Conservation (phyloP, 2,797 vertebrate genomes). For the Serranus cabrilla region DNA sequence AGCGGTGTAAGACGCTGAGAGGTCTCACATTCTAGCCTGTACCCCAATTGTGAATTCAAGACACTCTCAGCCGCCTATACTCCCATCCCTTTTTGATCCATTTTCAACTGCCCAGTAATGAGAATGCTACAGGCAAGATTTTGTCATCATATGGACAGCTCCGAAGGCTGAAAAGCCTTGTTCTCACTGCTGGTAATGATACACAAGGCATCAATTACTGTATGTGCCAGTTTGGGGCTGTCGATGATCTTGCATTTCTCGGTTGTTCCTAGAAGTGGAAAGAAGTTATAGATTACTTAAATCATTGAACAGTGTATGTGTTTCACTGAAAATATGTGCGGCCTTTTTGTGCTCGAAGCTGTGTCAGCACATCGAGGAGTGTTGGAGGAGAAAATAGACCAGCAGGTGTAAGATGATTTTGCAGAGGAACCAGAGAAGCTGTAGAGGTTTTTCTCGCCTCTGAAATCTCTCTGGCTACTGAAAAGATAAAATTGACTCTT, state of each 20-base stretch:
- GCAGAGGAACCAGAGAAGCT: conserved; percentile 9
- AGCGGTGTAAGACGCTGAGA: neutral
- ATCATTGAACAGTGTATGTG: conserved; percentile 11
- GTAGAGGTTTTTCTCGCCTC: neutral
- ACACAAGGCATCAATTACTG: conserved; percentile 6
- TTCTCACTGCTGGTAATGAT: conserved; percentile 20
- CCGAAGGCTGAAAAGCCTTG: neutral
- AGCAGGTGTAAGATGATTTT: conserved; percentile 19
- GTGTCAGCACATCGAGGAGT: conserved; percentile 1
- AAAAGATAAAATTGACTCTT: conserved; percentile 7
- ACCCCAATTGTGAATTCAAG: neutral
- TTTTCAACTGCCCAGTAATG: conserved; percentile 19
- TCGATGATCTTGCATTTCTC: neutral
- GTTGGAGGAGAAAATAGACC: conserved; percentile 10
- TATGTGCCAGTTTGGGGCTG: neutral
- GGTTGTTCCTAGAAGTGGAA: conserved; percentile 19
- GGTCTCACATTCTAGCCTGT: neutral
- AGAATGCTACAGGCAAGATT: conserved; percentile 21
- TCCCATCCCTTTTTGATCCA: conserved; percentile 5
- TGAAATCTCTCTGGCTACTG: conserved; percentile 5
- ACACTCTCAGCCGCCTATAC: neutral
- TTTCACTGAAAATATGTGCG: conserved; percentile 13
- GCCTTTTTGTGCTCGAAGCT: conserved; percentile 20
- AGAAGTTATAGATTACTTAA: conserved; percentile 10
- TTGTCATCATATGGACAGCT: conserved; percentile 1